Evolutionary conservation across 2,888 invertebrate genomes (phyloP).

Genomic region (Eutolmus rufibarbis): DNA sequence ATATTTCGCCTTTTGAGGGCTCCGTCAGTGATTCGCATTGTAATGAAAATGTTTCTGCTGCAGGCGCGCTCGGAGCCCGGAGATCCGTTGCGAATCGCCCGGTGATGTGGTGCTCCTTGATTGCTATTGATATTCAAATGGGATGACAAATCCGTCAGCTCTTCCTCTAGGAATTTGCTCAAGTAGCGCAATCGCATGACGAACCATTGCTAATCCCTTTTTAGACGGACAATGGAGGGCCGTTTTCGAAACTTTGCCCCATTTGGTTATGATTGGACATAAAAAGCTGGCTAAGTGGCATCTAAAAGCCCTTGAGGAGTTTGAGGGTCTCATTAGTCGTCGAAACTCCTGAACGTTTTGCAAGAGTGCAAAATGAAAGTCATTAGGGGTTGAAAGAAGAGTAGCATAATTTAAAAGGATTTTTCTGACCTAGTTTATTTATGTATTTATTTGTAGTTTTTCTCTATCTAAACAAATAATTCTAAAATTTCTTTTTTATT

Average conservation of each 20-base stretch:
- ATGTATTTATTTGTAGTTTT: neutral
- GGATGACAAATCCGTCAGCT: neutral
- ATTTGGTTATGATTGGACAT: neutral
- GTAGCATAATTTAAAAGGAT: neutral
- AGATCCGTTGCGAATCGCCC: constrained; percentile 14
- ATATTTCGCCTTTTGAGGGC: neutral
- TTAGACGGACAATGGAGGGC: neutral
- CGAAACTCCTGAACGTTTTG: neutral
- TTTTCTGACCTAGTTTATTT: neutral
- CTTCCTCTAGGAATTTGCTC: neutral
- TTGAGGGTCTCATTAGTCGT: neutral
- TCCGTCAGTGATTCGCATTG: neutral
- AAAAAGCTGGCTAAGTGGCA: neutral
- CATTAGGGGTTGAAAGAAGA: neutral
- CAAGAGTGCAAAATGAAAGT: neutral
- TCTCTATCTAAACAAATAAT: no score
- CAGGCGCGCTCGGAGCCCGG: neutral
- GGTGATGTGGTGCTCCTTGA: neutral
- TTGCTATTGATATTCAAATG: constrained; percentile 28
- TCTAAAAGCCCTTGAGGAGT: neutral
- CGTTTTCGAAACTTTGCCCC: neutral
- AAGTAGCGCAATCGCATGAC: neutral
- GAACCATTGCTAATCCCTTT: neutral
- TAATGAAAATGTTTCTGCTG: constrained; percentile 34
- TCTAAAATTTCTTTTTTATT: no score